Evolutionary conservation across 2,888 invertebrate species (phyloP).

Genomic region (Germaria angustata): DNA sequence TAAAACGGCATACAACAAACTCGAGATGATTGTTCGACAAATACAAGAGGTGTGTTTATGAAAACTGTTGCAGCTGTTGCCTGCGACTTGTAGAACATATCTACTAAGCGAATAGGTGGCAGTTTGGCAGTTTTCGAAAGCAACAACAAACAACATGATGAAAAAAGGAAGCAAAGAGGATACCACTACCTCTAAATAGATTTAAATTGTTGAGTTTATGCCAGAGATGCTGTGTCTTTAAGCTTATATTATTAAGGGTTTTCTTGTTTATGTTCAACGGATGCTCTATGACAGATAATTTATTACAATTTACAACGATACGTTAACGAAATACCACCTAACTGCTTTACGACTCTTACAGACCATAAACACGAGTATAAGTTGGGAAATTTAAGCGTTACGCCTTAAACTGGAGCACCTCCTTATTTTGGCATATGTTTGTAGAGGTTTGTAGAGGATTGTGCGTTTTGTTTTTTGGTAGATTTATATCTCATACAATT

Average conservation of each 20-base stretch:
- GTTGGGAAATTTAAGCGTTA: not conserved
- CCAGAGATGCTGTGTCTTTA: constrained; percentile 23
- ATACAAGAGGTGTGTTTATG: constrained; percentile 54
- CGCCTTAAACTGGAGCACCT: constrained; percentile 18
- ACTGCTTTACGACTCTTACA: not conserved
- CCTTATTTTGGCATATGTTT: not conserved
- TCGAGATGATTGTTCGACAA: constrained; percentile 18
- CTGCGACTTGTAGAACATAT: constrained; percentile 11
- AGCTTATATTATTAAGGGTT: constrained; percentile 11
- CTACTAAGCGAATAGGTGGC: constrained; percentile 34
- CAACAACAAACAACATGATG: not conserved
- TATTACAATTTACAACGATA: constrained; percentile 64
- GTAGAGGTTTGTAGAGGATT: not conserved
- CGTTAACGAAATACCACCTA: constrained; percentile 16
- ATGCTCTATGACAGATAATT: constrained; percentile 67
- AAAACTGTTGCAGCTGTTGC: constrained; percentile 64
- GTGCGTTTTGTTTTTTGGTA: not conserved
- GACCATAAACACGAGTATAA: not conserved
- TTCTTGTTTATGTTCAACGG: constrained; percentile 58
- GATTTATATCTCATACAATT: constrained; percentile 22
- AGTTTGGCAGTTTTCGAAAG: constrained; percentile 14
- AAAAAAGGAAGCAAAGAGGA: constrained; percentile 1
- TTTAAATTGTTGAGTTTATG: constrained; percentile 25
- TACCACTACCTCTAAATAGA: not conserved
- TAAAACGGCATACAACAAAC: constrained; percentile 9